Evolutionary conservation across 2,797 vertebrate species (phyloP).

Genomic region (Cyclura pinguis): DNA sequence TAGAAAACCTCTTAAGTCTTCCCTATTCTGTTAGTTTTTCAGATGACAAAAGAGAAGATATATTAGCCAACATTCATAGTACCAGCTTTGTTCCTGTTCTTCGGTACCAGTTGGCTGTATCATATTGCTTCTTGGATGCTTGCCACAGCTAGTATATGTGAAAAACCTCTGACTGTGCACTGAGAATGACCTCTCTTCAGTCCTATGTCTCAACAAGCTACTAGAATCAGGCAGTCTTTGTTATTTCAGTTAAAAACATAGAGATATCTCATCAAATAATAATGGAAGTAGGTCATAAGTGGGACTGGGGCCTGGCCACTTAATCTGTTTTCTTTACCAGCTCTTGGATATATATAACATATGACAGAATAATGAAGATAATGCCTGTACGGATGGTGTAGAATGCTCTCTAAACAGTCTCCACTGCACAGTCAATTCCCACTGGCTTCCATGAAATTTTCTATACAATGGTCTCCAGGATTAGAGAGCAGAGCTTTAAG

Average conservation of each 20-base stretch:
- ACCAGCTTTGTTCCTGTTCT: slow-evolving; percentile 29
- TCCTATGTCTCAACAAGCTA: not conserved
- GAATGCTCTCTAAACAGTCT: not conserved
- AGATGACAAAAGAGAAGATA: not conserved
- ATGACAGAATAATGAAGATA: not conserved
- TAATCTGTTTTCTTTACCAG: not conserved
- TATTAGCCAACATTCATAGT: not conserved
- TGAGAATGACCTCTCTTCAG: slow-evolving; percentile 14
- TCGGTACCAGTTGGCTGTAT: slow-evolving; percentile 1
- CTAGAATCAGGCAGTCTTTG: not conserved
- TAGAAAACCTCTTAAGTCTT: not conserved
- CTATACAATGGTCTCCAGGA: not conserved
- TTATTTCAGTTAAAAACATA: not conserved
- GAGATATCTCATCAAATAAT: not conserved
- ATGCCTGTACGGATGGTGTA: not conserved
- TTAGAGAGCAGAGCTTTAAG: not conserved
- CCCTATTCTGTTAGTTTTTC: not conserved
- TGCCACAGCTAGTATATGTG: slow-evolving; percentile 10
- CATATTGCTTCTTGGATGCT: slow-evolving; percentile 6
- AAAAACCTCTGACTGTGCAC: not conserved
- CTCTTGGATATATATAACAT: not conserved
- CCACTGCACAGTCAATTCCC: not conserved
- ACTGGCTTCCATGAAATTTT: not conserved
- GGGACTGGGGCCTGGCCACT: not conserved
- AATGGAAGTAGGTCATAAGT: not conserved